Evolutionary conservation across 2,797 vertebrate genomes (phyloP).

Genomic region (Nannoperca australis): DNA sequence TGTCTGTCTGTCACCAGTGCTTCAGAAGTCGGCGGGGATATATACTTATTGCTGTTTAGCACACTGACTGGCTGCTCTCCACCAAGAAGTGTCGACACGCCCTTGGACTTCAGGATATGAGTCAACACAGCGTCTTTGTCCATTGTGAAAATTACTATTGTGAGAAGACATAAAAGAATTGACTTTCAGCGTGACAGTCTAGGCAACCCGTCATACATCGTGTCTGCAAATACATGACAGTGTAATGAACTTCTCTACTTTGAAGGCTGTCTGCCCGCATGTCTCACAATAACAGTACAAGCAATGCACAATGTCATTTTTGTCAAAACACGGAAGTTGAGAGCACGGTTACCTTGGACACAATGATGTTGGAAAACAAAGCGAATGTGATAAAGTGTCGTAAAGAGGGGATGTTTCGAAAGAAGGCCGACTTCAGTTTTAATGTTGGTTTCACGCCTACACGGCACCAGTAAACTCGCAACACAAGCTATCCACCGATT

Average conservation of each 20-base stretch:
- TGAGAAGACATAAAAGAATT: conserved; percentile 16
- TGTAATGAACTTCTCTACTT: neutral
- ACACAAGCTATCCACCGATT: no score
- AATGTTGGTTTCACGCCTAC: no score
- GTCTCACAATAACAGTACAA: neutral
- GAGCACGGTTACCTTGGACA: conserved; percentile 33
- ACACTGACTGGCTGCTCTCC: conserved; percentile 70
- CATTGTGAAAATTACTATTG: conserved; percentile 44
- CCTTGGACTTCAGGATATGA: conserved; percentile 46
- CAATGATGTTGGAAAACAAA: neutral
- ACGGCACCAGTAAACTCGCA: neutral
- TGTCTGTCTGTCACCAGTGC: neutral
- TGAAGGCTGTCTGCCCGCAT: neutral
- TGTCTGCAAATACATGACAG: neutral
- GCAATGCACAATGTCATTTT: neutral
- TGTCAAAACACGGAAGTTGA: neutral
- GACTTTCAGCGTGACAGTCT: neutral
- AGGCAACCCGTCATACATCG: neutral
- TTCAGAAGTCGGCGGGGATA: conserved; percentile 43
- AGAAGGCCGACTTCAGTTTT: neutral
- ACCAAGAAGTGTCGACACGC: conserved; percentile 64
- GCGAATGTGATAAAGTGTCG: neutral
- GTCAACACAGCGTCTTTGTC: conserved; percentile 66
- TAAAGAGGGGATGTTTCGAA: neutral
- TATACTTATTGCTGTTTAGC: conserved; percentile 65